Evolutionary conservation across 2,888 invertebrate species (phyloP), one percentile per base, ranked within the genome.

Genomic region (Ernsta delagoae): DNA sequence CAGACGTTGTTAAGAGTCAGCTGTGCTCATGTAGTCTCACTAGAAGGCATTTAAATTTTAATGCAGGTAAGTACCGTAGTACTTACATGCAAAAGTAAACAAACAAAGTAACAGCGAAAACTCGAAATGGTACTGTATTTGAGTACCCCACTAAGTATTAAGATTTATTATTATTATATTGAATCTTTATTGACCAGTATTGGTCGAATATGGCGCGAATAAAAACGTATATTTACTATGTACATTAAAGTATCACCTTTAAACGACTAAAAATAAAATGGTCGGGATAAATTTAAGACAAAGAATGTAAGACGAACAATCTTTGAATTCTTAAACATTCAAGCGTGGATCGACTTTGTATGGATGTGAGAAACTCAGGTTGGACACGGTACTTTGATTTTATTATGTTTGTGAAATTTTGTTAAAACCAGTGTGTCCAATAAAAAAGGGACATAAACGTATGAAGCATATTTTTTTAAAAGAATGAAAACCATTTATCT

Each of bases 211-310:
- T 54, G 57, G 61, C 59, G 62, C 60, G 64, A 65, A 74, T 74
- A 74, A 74, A 75, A 72, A 63, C 45, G 43, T 66, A 54, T 68
- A 65, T 71, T 71, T 71, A 72, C 54, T 70, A 71, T 72, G 65
- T 43, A 48, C 70, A 69, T 71, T 64, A 71, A 68, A 71, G 64
- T 69, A 65, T 72, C 70, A 64, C 71, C 71, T 72, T 72, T 75
- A 73, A 75, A 72, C 71, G 70, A 71, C 71, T 70, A 68, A 72
- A 72, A 74, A 74, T 72, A 72, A 75, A 73, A 74, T 62, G 60
- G 12, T 16, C 9, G 36, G 39, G 59, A 71, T 72, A 72, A 72
- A 74, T 73, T 71, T 65, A 71, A 70, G 62, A 69, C 65, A 70
- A 70, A 59, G 59, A 70, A 70, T 69, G 70, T 70, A 70, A n/a